These are phyloP conservation scores for Epirrita christyi DNA, from an alignment of 2,888 invertebrate species.

Conservation along the genomic window DNA sequence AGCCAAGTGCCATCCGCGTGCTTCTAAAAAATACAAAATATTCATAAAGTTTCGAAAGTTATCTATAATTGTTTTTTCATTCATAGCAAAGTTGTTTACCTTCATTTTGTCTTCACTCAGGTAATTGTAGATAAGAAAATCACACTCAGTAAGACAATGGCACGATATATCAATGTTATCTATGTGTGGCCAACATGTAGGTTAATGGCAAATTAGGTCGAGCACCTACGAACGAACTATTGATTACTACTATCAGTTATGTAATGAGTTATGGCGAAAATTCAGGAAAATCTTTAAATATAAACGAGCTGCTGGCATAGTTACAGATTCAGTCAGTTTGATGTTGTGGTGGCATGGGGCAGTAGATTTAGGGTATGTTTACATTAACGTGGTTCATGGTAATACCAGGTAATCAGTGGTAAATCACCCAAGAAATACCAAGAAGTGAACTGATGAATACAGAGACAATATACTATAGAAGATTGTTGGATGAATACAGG, in stretches of 20 bases:
- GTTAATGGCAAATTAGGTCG: slow-evolving; percentile 75
- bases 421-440: neutral
- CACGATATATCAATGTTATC: slow-evolving; percentile 66
- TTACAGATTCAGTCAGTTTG: slow-evolving; percentile 35
- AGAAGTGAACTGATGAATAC: neutral
- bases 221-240: slow-evolving; percentile 60
- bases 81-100: slow-evolving; percentile 35
- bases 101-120: slow-evolving; percentile 30
- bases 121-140: slow-evolving; percentile 52
- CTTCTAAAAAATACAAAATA: neutral
- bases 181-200: slow-evolving; percentile 62
- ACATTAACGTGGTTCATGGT: slow-evolving; percentile 1
- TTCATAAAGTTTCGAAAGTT: neutral
- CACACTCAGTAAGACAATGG: slow-evolving; percentile 62
- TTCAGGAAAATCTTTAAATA: slow-evolving; percentile 16
- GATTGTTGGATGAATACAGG: no score
- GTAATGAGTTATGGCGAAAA: slow-evolving; percentile 17
- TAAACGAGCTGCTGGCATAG: slow-evolving; percentile 19
- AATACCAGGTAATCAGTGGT: neutral
- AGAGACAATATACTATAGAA: no score
- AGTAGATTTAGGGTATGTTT: slow-evolving; percentile 30
- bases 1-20: neutral
- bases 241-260: slow-evolving; percentile 43
- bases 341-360: slow-evolving; percentile 29
- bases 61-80: slow-evolving; percentile 13